Conservation (phyloP, 2,113 vertebrate species). For the Hydrolagus affinis region DNA sequence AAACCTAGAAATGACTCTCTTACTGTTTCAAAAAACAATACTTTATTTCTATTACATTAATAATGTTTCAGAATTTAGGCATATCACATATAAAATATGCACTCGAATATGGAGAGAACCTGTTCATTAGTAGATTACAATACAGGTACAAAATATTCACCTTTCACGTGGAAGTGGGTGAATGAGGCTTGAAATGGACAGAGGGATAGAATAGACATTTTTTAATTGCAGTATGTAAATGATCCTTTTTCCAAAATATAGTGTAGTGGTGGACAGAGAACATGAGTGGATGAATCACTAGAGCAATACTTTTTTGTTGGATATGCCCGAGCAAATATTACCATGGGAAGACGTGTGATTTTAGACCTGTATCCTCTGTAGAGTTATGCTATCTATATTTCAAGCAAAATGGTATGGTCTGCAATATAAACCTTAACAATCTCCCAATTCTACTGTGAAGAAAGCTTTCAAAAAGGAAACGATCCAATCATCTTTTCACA, state of each 20-base stretch:
- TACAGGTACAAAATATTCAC: background rate
- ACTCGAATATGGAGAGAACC: background rate
- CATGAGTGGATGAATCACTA: background rate
- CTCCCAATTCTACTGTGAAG: background rate
- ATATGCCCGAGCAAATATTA: background rate
- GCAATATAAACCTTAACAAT: background rate
- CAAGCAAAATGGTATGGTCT: background rate
- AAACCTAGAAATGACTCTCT: no score
- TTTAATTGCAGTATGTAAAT: background rate
- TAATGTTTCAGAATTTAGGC: no score
- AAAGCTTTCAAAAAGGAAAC: no score
- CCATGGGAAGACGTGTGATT: background rate
- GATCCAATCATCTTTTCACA: no score
- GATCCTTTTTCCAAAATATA: background rate
- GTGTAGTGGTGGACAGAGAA: background rate
- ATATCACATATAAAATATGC: no score
- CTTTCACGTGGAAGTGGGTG: background rate
- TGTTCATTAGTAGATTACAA: background rate
- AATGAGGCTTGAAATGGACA: background rate
- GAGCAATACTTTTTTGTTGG: background rate
- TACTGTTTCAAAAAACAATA: no score
- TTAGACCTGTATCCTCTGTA: background rate
- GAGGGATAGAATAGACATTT: background rate
- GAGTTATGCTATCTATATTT: background rate
- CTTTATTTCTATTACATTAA: no score